Conservation (phyloP, 2,888 invertebrate species). For the Argyresthia goedartella region DNA sequence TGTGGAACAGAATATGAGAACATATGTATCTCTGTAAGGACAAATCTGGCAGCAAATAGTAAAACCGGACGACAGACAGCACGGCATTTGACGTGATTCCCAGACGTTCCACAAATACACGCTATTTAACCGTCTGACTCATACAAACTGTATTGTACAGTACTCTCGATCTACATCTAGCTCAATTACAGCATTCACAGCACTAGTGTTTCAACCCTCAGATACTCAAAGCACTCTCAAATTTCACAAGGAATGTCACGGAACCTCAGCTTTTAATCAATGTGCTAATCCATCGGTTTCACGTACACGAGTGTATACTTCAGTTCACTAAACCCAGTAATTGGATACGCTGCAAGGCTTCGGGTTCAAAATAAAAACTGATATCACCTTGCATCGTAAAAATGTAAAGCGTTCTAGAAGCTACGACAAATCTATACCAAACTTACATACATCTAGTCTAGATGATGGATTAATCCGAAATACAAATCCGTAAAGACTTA, state of each 20-base stretch:
- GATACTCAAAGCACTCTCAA: not conserved
- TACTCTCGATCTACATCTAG: not conserved
- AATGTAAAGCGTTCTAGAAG: slow-evolving; percentile 44
- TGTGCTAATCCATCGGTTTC: slow-evolving; percentile 14
- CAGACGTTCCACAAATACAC: slow-evolving; percentile 58
- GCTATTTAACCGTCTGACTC: slow-evolving; percentile 8
- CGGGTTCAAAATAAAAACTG: slow-evolving; percentile 32
- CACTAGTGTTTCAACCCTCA: not conserved
- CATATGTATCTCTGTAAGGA: slow-evolving; percentile 7
- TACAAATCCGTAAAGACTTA: not conserved
- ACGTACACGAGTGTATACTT: slow-evolving; percentile 11
- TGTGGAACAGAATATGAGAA: slow-evolving; percentile 2
- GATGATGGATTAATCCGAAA: not conserved
- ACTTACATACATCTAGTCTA: not conserved
- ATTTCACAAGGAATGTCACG: slow-evolving; percentile 4
- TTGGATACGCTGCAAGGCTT: slow-evolving; percentile 37
- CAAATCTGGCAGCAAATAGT: slow-evolving; percentile 9
- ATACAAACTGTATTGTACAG: not conserved
- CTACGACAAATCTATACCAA: slow-evolving; percentile 13
- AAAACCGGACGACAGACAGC: slow-evolving; percentile 23
- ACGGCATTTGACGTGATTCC: slow-evolving; percentile 42
- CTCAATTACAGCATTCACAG: not conserved
- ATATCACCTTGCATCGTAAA: slow-evolving; percentile 29
- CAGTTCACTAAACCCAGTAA: slow-evolving; percentile 22
- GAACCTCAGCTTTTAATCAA: slow-evolving; percentile 11